Base-by-base conservation (phyloP, 2,113 vertebrate genomes). In the Planiliza haematocheilus region DNA sequence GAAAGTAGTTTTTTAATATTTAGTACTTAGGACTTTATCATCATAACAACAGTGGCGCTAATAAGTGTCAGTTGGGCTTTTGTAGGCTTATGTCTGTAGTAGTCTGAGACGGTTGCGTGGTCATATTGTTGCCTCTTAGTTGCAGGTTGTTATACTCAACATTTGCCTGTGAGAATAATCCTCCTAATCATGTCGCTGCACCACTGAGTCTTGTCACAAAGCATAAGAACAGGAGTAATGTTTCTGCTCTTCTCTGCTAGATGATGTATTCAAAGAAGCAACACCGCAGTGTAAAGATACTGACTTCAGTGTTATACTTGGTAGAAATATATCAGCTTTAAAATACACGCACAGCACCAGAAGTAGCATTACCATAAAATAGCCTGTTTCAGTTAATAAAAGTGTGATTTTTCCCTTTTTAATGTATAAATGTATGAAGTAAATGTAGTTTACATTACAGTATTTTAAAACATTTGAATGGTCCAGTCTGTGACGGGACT, bases 151-250 rank as follows among this genome's bases (percentile, higher is more conserved):
- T 1, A 13, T 51, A 16, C 8, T 50, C 4, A 41, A 16, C 16
- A 16, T 57, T 42, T 45, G 8, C 21, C 13, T 18, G 11, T 48
- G 30, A 61, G 38, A 77, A 70, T 65, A 43, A 39, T 38, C 37
- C 16, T 17, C 11, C 21, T 16, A 10, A 48, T 34, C 24, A 2
- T 16, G 4, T n/a, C 36, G 8, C 12, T 42, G 38, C 39, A 18
- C 16, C 16, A 34, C 21, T 21, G 24, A 46, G n/a, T 68, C 8
- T 36, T 8, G 17, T 62, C 69, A 52, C 8, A 52, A 13, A 52
- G 36, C 43, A 65, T 37, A 18, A 55, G 21, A 41, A 38, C 57
- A 18, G 24, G 24, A 30, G 5, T 30, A 30, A 30, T 30, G 24
- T 2, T 30, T 5, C 24, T 30, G 24, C 24, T 5, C 24, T 30